These are phyloP conservation scores for Fissipunctia ypsillon DNA, from an alignment of 2,888 invertebrate genomes.

Conservation along the genomic window DNA sequence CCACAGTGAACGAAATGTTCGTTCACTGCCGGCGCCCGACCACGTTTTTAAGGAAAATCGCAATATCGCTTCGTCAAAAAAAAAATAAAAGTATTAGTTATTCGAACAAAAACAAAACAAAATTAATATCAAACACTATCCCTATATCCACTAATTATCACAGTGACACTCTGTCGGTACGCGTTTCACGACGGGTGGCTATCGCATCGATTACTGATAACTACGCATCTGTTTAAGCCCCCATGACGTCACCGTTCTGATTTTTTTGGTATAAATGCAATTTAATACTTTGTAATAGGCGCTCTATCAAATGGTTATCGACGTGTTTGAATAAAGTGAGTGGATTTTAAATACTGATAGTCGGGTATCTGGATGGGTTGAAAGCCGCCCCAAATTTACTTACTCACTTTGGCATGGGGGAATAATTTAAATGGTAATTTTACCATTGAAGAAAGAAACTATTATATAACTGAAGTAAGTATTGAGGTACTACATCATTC, in stretches of 20 bases:
- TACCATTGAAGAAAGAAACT: not conserved
- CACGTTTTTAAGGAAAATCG: not conserved
- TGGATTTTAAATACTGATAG: constrained; percentile 56
- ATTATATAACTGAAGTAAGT: not conserved
- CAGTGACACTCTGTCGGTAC: constrained; percentile 51
- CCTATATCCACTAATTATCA: constrained; percentile 63
- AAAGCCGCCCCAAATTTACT: constrained; percentile 40
- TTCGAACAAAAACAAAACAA: constrained; percentile 2
- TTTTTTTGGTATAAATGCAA: constrained; percentile 60
- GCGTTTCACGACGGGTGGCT: constrained; percentile 59
- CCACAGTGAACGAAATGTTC: too few relatives aligned
- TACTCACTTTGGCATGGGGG: constrained; percentile 1
- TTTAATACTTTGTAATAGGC: constrained; percentile 54
- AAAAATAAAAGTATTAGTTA: not conserved
- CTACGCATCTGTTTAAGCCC: constrained; percentile 67
- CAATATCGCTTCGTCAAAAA: not conserved
- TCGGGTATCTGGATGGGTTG: constrained; percentile 26
- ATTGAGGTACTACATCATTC: not conserved
- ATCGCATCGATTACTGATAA: constrained; percentile 67
- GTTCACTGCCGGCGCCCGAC: too few relatives aligned
- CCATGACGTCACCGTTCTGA: constrained; percentile 59
- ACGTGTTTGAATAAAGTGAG: constrained; percentile 56
- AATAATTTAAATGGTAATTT: not conserved
- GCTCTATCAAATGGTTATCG: constrained; percentile 52
- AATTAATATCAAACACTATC: constrained; percentile 38